Percentiles rank a stretch among this genome's conserved stretches.
Evolutionary conservation across 2,888 invertebrate genomes (phyloP).

Genomic region (Caenorhabditis sp.): DNA sequence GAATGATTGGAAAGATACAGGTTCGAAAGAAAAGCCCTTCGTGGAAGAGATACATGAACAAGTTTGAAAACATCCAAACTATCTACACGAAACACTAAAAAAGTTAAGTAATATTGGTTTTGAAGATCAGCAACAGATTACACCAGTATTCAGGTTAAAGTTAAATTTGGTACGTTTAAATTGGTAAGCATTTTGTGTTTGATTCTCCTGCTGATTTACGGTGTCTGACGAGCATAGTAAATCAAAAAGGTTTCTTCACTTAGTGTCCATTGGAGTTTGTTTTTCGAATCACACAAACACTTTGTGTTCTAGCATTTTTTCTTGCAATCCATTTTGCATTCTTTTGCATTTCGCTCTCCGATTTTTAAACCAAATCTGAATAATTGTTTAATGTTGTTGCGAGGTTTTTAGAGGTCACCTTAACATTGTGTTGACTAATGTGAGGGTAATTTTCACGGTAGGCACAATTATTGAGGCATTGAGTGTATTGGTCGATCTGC

Average conservation of each 20-base stretch:
- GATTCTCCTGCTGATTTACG: neutral
- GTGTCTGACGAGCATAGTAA: slow-evolving; percentile 6
- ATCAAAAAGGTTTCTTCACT: neutral
- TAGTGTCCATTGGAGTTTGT: neutral
- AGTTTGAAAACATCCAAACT: neutral
- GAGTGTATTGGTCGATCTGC: slow-evolving; percentile 97
- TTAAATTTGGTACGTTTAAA: neutral
- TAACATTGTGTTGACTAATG: slow-evolving; percentile 98
- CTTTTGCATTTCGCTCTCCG: slow-evolving; percentile 98
- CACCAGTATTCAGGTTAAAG: slow-evolving; percentile 39
- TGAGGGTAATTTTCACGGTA: slow-evolving; percentile 97
- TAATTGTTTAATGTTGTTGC: neutral
- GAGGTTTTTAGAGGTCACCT: slow-evolving; percentile 83
- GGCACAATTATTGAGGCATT: slow-evolving; percentile 96
- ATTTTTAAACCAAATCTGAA: slow-evolving; percentile 92
- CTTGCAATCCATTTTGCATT: slow-evolving; percentile 84
- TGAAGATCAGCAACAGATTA: slow-evolving; percentile 33
- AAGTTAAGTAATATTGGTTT: neutral
- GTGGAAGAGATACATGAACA: slow-evolving; percentile 20
- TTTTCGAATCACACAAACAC: slow-evolving; percentile 34
- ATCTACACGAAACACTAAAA: neutral
- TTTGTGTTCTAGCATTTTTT: slow-evolving; percentile 51
- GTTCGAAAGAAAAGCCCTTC: slow-evolving; percentile 15
- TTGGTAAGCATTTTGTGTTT: neutral
- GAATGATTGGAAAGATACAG: neutral